Evolutionary conservation across 2,113 vertebrate species (phyloP), one percentile per base, ranked within the genome.

Genomic region (Lichenostomus cassidix): DNA sequence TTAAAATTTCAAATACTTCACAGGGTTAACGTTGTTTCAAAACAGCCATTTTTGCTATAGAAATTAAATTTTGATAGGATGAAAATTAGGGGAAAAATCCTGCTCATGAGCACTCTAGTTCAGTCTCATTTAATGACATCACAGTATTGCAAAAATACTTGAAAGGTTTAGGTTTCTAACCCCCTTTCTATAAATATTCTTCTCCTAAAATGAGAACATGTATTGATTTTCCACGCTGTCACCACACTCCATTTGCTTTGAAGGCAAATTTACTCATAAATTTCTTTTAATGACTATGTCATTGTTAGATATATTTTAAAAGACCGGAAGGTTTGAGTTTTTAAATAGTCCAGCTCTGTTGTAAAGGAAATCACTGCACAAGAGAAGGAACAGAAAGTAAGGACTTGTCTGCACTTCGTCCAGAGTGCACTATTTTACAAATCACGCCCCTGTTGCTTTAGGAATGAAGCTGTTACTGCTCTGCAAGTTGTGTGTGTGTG

Each of bases 241-340:
- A 91, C 90, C 90, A 59, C 49, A 86, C 87, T 97, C 97, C 86
- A 90, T 98, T 98, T 98, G 98, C 98, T 97, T 96, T 96, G 75
- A 97, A 93, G 94, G 98, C 98, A 98, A 97, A 98, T 98, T 93
- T 92, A 95, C 95, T 91, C 89, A 1, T 95, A 64, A 95, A 71
- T 81, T 58, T 94, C 96, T 88, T 96, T 97, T 98, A 98, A 98
- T 98, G 98, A 97, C 98, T 98, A 96, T 98, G 98, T 95, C 98
- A 98, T 98, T 98, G 98, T 91, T 97, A 97, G 95, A 92, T 94
- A 17, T 97, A 94, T 96, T 95, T 96, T 33, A 92, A 94, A 94
- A 96, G 90, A 97, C 83, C 92, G 93, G 71, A 93, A 95, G 95
- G 92, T 95, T 97, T 91, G 94, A 94, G 21, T 94, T 91, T 90